These are phyloP conservation scores for Lethrus apterus DNA, from an alignment of 1,140 invertebrate genomes.

Conservation along the genomic window DNA sequence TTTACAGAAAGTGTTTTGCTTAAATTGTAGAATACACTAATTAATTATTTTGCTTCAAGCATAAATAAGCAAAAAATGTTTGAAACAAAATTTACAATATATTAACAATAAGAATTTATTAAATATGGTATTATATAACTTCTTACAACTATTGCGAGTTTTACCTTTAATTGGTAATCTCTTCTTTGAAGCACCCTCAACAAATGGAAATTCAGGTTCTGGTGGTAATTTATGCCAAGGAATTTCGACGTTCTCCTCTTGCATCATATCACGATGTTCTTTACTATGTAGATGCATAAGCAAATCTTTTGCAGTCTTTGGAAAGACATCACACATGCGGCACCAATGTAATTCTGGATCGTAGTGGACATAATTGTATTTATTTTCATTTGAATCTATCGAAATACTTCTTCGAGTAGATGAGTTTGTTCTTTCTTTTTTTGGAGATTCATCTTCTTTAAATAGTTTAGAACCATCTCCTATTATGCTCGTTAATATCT, in stretches of 20 bases:
- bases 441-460: slow-evolving; percentile 23
- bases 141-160: no score
- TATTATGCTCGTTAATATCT: slow-evolving; percentile 74
- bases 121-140: no score
- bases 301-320: slow-evolving; percentile 75
- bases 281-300: slow-evolving; percentile 72
- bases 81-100: no score
- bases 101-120: no score
- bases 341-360: slow-evolving; percentile 87
- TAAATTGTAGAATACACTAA: slow-evolving; percentile 4
- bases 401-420: slow-evolving; percentile 12
- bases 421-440: slow-evolving; percentile 25
- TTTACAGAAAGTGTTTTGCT: slow-evolving; percentile 11
- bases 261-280: slow-evolving; percentile 58
- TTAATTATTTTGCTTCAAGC: slow-evolving; percentile 11
- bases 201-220: slow-evolving; percentile 57
- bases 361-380: slow-evolving; percentile 74
- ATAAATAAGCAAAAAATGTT: no score
- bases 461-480: slow-evolving; percentile 40
- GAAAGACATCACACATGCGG: slow-evolving; percentile 74
- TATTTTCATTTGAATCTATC: slow-evolving; percentile 18
- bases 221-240: slow-evolving; percentile 63
- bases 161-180: slow-evolving; percentile 72
- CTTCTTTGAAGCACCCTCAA: slow-evolving; percentile 62
- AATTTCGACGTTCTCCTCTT: slow-evolving; percentile 57